Evolutionary conservation across 2,113 vertebrate genomes (phyloP), one percentile per base, ranked within the genome.

Genomic region (Sialia sialis): DNA sequence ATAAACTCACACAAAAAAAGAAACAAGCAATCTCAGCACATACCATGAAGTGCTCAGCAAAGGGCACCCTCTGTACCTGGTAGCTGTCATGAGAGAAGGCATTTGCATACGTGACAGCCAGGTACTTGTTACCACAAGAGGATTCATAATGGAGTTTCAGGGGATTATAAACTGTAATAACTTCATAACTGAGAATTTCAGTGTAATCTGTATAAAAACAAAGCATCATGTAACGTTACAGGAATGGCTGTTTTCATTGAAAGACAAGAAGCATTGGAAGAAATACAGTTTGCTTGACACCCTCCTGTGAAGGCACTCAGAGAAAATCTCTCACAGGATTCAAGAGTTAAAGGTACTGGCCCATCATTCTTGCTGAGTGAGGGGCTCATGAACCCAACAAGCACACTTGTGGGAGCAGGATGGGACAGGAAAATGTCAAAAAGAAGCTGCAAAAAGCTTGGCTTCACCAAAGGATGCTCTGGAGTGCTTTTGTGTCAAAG

Each of bases 181-280:
- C 44, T 48, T 54, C 2, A 0, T 41, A 46, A 89, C 56, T 27
- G 20, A 81, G 69, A 80, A 44, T 85, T 77, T 93, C 67, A 70
- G 22, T 36, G 60, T 79, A 78, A 76, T 88, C 86, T 90, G 62
- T 44, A 63, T 52, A 43, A 93, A 93, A 94, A 72, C 73, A 95
- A 94, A 83, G 59, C 75, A 55, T 22, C 44, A 41, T 36, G 49
- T 20, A 55, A 80, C 19, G 51, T 44, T 54, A 52, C 73, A 94
- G 38, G 25, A 84, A 76, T 27, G 16, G 73, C 29, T 56, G 60
- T 67, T 75, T 82, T 84, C 67, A 70, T 72, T 63, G 58, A 38
- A 30, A 70, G 78, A 82, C 51, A 36, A 29, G 13, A 4, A 94
- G n/a, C 39, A 29, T 4, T 56, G 41, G 34, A 91, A 92, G 30